A percentile compares a stretch with the other conserved stretches of the same genome.
These are phyloP conservation scores for Takifugu ocellatus DNA, from an alignment of 2,797 vertebrate species.

Conservation along the genomic window DNA sequence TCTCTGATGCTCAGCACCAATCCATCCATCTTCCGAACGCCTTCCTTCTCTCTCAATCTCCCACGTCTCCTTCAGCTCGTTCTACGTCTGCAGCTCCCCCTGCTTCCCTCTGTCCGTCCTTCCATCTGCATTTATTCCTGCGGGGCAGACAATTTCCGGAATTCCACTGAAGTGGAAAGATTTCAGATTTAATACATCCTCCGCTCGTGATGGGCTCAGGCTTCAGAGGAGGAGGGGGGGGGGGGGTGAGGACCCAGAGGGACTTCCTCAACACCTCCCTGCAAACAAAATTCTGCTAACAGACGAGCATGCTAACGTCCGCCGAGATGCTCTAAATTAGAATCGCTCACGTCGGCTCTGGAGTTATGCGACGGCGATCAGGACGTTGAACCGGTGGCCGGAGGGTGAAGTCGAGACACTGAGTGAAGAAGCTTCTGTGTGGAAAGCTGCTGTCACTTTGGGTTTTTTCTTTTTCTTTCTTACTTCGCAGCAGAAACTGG, in stretches of 20 bases:
- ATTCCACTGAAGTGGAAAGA: slow-evolving; percentile 72
- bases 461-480: background rate
- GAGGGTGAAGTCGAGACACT: background rate
- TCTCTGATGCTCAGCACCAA: slow-evolving; percentile 36
- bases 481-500: slow-evolving; percentile 6
- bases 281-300: too few relatives aligned
- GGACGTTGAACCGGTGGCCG: too few relatives aligned
- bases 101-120: slow-evolving; percentile 26
- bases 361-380: too few relatives aligned
- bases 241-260: slow-evolving; percentile 2
- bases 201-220: slow-evolving; percentile 47
- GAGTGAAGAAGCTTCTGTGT: slow-evolving; percentile 4
- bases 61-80: slow-evolving; percentile 28
- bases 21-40: slow-evolving; percentile 58
- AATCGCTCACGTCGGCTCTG: too few relatives aligned
- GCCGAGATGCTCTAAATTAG: too few relatives aligned
- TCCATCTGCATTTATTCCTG: slow-evolving; percentile 61
- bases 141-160: slow-evolving; percentile 66
- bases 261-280: background rate
- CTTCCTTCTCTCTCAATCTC: slow-evolving; percentile 27
- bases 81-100: slow-evolving; percentile 32
- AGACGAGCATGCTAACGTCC: too few relatives aligned
- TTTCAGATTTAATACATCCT: slow-evolving; percentile 69
- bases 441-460: slow-evolving; percentile 25
- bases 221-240: slow-evolving; percentile 39